A percentile compares a stretch with the other conserved stretches of the same genome.
phyloP scores from a whole-genome alignment of 2,888 invertebrate genomes.

The Dione vanillae region DNA sequence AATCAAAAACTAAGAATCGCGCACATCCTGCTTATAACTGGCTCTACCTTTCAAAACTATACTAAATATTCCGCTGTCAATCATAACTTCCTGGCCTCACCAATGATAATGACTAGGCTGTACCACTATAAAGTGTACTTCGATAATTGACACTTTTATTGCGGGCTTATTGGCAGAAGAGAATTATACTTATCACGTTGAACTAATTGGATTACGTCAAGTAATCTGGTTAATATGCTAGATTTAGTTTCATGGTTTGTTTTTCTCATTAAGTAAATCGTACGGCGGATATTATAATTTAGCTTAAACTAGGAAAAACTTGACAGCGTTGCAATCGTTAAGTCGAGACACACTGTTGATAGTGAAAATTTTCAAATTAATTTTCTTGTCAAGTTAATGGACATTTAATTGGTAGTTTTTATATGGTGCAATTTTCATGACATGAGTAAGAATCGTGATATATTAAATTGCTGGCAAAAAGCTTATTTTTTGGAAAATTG shows the following conservation, averaged over 20 bases:
- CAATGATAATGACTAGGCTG: constrained; percentile 32
- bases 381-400: not conserved
- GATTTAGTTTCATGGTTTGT: constrained; percentile 5
- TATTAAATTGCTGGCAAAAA: too few species aligned
- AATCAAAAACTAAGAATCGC: constrained; percentile 7
- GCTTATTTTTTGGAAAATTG: too few species aligned
- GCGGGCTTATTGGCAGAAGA: constrained; percentile 30
- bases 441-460: too few species aligned
- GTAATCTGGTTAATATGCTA: not conserved
- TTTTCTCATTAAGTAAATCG: constrained; percentile 8
- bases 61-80: constrained; percentile 27
- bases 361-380: not conserved
- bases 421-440: too few species aligned
- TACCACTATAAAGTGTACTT: constrained; percentile 43
- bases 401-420: too few species aligned
- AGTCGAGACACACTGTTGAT: not conserved
- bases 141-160: constrained; percentile 46
- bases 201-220: constrained; percentile 30
- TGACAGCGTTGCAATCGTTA: not conserved
- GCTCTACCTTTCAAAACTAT: constrained; percentile 16
- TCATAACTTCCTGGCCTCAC: constrained; percentile 29
- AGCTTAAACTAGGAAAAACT: constrained; percentile 1
- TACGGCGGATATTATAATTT: constrained; percentile 13
- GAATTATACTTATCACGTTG: constrained; percentile 27
- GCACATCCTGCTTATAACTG: constrained; percentile 23